Base-by-base conservation (phyloP, 2,797 vertebrate genomes). In the Hirundo rustica region DNA sequence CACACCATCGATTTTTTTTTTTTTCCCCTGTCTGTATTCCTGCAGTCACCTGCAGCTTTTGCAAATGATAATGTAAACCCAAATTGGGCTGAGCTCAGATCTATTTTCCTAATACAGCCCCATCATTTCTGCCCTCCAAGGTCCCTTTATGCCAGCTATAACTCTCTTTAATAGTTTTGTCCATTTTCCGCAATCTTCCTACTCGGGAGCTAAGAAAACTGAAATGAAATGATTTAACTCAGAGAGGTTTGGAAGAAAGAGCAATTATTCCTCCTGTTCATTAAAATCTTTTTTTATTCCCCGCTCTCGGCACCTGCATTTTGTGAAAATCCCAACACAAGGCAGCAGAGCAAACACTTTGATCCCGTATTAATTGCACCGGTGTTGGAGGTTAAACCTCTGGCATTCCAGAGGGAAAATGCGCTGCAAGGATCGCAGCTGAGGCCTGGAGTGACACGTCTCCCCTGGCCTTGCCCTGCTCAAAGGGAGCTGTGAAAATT, bases 81-180 rank as follows among this genome's bases (percentile, higher is more conserved):
- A 73, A 76, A 81, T 27, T 44, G 32, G 34, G 76, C 66, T 92
- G 76, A 80, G 40, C 66, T 83, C 55, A 55, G 75, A 74, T 77
- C 72, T 55, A 4, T 89, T 92, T 84, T 84, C 76, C 83, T 79
- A 74, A 75, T 19, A 19, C 50, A 60, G 67, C 26, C 68, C 53
- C 80, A 58, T 53, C 47, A 60, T 38, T 86, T 50, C 67, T 83
- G 71, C 94, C 85, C 91, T 92, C 15, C 16, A 45, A 95, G 50
- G 75, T 27, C 73, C 12, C 12, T 89, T 95, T 87, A 66, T 75
- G 27, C 34, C 89, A 83, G 32, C 66, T 57, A 67, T 90, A 86
- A 91, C 76, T 95, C 85, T 92, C 61, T 91, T 91, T 91, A 92
- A 95, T 78, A 92, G 61, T 73, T 85, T 42, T 85, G 89, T 75